These are phyloP conservation scores for Pseudotriccus pelzelni DNA, from an alignment of 2,797 vertebrate genomes.

Conservation along the genomic window DNA sequence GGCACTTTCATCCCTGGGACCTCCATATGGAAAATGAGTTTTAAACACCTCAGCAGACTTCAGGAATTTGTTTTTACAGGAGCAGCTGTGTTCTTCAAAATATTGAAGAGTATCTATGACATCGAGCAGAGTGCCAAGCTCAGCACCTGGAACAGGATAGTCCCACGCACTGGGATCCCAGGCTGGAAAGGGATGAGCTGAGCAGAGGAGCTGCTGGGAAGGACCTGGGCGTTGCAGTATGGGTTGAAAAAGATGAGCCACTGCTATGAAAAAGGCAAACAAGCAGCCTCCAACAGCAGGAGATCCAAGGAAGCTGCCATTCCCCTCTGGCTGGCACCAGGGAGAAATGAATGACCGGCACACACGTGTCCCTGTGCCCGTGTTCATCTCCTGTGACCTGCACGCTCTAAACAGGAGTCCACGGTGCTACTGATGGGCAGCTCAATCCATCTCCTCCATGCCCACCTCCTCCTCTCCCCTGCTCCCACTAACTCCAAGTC, in stretches of 20 bases:
- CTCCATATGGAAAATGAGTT: not conserved
- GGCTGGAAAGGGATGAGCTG: not conserved
- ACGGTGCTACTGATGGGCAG: rapidly evolving
- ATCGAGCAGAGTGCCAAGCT: not conserved
- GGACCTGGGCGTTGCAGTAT: not conserved
- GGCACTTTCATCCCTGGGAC: not conserved
- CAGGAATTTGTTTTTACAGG: not conserved
- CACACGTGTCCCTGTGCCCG: rapidly evolving
- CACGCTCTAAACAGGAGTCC: rapidly evolving
- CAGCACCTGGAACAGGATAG: slow-evolving; percentile 4
- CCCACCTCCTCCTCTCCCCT: not conserved
- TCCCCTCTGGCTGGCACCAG: not conserved
- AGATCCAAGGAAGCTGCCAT: not conserved
- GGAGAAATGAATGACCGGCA: not conserved
- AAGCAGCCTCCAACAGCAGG: not conserved
- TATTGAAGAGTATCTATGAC: not conserved
- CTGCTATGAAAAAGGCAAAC: not conserved
- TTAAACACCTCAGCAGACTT: not conserved
- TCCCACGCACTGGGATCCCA: not conserved
- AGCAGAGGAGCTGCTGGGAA: not conserved
- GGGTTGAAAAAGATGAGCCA: not conserved
- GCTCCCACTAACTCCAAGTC: not conserved
- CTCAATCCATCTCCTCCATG: not conserved
- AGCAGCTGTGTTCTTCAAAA: slow-evolving; percentile 13
- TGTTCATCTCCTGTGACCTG: not conserved